These are phyloP conservation scores for Lepidurus apus DNA, from an alignment of 1,140 invertebrate species.

Conservation along the genomic window DNA sequence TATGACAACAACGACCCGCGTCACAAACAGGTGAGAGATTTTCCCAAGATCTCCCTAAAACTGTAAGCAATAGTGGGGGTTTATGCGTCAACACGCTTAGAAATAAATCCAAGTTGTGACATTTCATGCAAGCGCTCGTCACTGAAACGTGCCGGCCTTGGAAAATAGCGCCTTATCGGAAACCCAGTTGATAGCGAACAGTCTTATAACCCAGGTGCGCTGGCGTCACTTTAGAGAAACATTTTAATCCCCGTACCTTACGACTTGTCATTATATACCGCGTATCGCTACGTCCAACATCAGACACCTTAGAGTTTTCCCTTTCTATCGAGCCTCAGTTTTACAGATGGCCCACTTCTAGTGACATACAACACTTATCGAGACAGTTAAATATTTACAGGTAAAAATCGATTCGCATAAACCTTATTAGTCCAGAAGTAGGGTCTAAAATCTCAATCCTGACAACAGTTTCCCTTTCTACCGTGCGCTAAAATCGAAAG, in stretches of 20 bases:
- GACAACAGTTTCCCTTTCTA: too few species aligned
- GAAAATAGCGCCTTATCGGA: neutral
- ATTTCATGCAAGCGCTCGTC: constrained; percentile 1
- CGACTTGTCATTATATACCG: neutral
- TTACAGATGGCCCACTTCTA: too few species aligned
- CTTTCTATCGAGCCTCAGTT: too few species aligned
- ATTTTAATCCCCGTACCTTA: neutral
- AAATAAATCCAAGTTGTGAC: neutral
- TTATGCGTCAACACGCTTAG: constrained; percentile 12
- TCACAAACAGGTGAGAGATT: constrained; percentile 4
- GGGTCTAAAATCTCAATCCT: too few species aligned
- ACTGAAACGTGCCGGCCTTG: neutral
- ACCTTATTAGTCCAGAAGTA: too few species aligned
- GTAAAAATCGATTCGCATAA: too few species aligned
- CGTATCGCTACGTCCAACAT: neutral
- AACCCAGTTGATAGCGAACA: neutral
- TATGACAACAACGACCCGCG: neutral
- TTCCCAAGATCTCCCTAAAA: neutral
- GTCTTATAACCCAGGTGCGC: constrained; percentile 5
- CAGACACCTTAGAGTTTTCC: neutral
- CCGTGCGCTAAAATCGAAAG: too few species aligned
- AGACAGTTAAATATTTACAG: too few species aligned
- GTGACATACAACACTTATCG: too few species aligned
- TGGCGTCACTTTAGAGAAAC: neutral
- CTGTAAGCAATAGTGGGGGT: neutral